Evolutionary conservation across 1,140 invertebrate species (phyloP).

Genomic region (Nephila pilipes): DNA sequence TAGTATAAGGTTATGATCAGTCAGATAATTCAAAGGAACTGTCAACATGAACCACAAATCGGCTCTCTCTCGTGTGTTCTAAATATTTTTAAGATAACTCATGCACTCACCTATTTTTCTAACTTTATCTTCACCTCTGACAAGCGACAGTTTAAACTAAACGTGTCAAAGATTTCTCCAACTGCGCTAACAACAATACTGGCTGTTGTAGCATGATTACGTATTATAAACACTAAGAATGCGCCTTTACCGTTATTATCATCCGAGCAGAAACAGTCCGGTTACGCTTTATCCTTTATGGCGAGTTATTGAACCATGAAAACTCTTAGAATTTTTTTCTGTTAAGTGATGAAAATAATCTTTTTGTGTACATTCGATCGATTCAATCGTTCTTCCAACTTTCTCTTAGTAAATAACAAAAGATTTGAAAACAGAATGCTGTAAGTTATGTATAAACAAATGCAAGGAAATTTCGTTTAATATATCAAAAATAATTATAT

Average conservation of each 20-base stretch:
- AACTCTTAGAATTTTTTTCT: not conserved
- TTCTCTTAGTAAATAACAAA: not conserved
- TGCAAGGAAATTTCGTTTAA: too few relatives aligned
- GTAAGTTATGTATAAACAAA: too few relatives aligned
- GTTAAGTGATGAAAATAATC: not conserved
- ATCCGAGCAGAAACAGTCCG: not conserved
- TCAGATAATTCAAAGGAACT: too few relatives aligned
- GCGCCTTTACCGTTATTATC: not conserved
- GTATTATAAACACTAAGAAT: not conserved
- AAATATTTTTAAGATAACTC: too few relatives aligned
- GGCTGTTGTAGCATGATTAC: not conserved
- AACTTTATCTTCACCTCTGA: not conserved
- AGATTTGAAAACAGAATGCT: not conserved
- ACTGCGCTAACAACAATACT: not conserved
- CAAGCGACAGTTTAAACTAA: not conserved
- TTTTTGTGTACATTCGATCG: not conserved
- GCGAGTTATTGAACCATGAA: not conserved
- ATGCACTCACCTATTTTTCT: too few relatives aligned
- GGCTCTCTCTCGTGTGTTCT: too few relatives aligned
- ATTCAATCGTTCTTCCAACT: not conserved
- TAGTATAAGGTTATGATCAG: too few relatives aligned
- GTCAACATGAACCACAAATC: too few relatives aligned
- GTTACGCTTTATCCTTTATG: constrained; percentile 13
- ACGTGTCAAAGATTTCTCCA: not conserved
- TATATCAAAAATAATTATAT: too few relatives aligned